Evolutionary conservation across 2,797 vertebrate genomes (phyloP).

Genomic region (Acrossocheilus wenchowensis): DNA sequence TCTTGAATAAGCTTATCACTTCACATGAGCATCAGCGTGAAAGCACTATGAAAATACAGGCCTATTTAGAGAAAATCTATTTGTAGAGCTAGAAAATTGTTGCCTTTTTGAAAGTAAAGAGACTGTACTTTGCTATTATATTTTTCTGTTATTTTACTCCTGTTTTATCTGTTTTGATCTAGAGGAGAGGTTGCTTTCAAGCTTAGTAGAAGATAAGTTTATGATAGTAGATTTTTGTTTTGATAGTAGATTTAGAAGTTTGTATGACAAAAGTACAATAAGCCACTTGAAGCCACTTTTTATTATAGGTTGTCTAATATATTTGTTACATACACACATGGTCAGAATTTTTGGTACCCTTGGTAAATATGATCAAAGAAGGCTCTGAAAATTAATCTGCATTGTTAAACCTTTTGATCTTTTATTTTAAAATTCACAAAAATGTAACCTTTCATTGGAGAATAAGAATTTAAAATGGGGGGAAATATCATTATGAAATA

Average conservation of each 20-base stretch:
- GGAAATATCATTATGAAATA: no score
- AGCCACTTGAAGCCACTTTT: not conserved
- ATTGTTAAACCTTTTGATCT: no score
- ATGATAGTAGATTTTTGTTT: not conserved
- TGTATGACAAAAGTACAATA: not conserved
- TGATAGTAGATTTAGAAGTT: not conserved
- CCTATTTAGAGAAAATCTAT: slow-evolving; percentile 2
- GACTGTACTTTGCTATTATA: not conserved
- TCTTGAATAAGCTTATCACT: slow-evolving; percentile 42
- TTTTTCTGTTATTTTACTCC: slow-evolving; percentile 1
- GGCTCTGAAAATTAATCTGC: no score
- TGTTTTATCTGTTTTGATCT: not conserved
- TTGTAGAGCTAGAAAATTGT: not conserved
- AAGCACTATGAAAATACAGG: slow-evolving; percentile 37
- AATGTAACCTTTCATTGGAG: no score
- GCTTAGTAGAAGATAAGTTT: not conserved
- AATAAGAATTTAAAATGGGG: no score
- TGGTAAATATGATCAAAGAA: no score
- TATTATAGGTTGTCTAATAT: no score
- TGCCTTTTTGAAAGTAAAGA: not conserved
- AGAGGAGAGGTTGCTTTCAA: not conserved
- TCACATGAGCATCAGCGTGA: slow-evolving; percentile 36
- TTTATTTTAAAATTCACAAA: no score
- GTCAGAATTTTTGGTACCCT: no score
- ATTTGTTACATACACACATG: no score